These are phyloP conservation scores for Trissolcus brochymenae DNA, from an alignment of 2,888 invertebrate species.

Conservation along the genomic window DNA sequence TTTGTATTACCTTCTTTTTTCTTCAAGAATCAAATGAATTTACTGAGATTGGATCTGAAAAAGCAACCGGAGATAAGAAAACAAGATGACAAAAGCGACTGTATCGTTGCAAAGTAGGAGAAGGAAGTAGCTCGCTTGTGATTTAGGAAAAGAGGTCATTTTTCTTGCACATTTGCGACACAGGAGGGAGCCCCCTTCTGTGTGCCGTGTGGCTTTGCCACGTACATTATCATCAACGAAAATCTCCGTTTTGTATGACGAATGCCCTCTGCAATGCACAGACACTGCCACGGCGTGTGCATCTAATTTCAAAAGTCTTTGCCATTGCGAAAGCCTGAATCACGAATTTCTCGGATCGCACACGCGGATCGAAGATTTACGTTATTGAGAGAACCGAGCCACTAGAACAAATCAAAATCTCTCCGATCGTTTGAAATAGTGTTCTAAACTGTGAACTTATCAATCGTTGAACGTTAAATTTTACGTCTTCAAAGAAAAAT, in stretches of 20 bases:
- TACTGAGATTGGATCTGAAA: slow-evolving; percentile 29
- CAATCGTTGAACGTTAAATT: too few relatives aligned
- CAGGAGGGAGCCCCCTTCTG: slow-evolving; percentile 21
- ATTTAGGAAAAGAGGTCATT: slow-evolving; percentile 33
- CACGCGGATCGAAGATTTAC: background rate
- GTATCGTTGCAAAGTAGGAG: slow-evolving; percentile 28
- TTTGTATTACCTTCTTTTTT: background rate
- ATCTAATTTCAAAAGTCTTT: slow-evolving; percentile 36
- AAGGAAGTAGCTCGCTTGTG: slow-evolving; percentile 46
- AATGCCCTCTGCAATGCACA: slow-evolving; percentile 44
- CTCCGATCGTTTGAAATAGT: too few relatives aligned
- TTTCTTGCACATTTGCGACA: slow-evolving; percentile 32
- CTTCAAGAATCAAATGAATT: slow-evolving; percentile 29
- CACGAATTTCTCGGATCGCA: slow-evolving; percentile 14
- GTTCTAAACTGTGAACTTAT: too few relatives aligned
- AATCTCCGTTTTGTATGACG: slow-evolving; percentile 42
- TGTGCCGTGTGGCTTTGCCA: slow-evolving; percentile 1
- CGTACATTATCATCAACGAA: slow-evolving; percentile 37
- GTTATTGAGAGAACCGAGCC: too few relatives aligned
- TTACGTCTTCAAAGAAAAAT: too few relatives aligned
- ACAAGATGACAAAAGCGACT: slow-evolving; percentile 23
- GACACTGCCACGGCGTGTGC: slow-evolving; percentile 26
- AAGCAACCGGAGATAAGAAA: slow-evolving; percentile 9
- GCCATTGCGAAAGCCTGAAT: slow-evolving; percentile 23
- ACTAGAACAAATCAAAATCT: too few relatives aligned